Conservation (phyloP, 2,797 vertebrate genomes). For the Pyrrhura leucotis region DNA sequence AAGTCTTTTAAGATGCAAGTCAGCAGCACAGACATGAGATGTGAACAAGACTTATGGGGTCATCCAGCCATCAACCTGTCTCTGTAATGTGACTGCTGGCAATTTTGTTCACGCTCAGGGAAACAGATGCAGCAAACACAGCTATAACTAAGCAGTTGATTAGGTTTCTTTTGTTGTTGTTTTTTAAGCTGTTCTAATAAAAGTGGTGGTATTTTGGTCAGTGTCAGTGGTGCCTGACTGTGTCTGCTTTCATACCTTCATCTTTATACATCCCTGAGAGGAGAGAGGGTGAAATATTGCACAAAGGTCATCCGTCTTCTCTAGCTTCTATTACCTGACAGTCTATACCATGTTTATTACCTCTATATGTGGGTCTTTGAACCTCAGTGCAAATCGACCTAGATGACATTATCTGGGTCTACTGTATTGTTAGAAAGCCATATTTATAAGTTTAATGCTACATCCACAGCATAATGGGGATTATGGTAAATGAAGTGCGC, state of each 20-base stretch:
- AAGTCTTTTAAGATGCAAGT: slow-evolving; percentile 15
- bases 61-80: background rate
- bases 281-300: background rate
- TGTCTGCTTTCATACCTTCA: background rate
- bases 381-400: slow-evolving; percentile 30
- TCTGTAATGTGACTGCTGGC: background rate
- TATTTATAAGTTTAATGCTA: slow-evolving; percentile 42
- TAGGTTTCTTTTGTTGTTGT: background rate
- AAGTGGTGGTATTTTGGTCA: background rate
- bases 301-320: slow-evolving; percentile 17
- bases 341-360: slow-evolving; percentile 27
- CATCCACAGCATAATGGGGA: background rate
- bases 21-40: background rate
- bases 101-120: background rate
- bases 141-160: background rate
- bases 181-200: background rate
- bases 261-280: background rate
- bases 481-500: background rate
- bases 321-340: slow-evolving; percentile 5
- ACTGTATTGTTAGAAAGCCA: background rate
- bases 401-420: slow-evolving; percentile 4
- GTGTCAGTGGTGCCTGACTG: background rate
- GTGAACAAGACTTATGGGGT: background rate
- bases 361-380: background rate
- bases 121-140: background rate